phyloP scores from a whole-genome alignment of 2,113 vertebrate species.

The Loxodonta africana region DNA sequence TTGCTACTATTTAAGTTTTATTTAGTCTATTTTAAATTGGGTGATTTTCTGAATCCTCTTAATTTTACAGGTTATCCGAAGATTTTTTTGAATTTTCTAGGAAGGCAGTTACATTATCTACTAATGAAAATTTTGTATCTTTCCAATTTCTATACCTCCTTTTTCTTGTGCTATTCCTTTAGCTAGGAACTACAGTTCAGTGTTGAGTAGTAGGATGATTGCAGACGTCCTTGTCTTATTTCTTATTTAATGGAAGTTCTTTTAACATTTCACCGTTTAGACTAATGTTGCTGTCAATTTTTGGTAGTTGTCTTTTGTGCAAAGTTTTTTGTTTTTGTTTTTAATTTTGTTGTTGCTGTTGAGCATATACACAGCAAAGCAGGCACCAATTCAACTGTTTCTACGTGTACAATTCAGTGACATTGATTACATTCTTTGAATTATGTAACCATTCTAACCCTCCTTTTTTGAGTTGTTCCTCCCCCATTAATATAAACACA shows the following conservation, averaged over 20 bases:
- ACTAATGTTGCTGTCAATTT: neutral
- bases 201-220: neutral
- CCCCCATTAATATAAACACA: too few relatives aligned
- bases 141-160: neutral
- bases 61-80: slow-evolving; percentile 28
- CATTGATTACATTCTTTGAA: too few relatives aligned
- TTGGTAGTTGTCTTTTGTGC: neutral
- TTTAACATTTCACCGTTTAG: slow-evolving; percentile 29
- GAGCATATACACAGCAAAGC: too few relatives aligned
- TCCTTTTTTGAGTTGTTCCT: too few relatives aligned
- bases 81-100: slow-evolving; percentile 7
- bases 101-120: neutral
- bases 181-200: neutral
- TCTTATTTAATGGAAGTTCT: slow-evolving; percentile 26
- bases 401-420: too few relatives aligned
- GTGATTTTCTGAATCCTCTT: neutral
- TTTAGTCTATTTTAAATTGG: neutral
- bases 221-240: neutral
- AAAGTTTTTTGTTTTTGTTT: too few relatives aligned
- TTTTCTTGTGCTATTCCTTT: neutral
- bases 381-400: too few relatives aligned
- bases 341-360: too few relatives aligned
- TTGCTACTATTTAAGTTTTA: slow-evolving; percentile 16
- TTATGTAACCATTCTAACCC: too few relatives aligned
- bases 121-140: neutral